These are phyloP conservation scores for Papilio gigon DNA, from an alignment of 2,888 invertebrate species.

Conservation along the genomic window DNA sequence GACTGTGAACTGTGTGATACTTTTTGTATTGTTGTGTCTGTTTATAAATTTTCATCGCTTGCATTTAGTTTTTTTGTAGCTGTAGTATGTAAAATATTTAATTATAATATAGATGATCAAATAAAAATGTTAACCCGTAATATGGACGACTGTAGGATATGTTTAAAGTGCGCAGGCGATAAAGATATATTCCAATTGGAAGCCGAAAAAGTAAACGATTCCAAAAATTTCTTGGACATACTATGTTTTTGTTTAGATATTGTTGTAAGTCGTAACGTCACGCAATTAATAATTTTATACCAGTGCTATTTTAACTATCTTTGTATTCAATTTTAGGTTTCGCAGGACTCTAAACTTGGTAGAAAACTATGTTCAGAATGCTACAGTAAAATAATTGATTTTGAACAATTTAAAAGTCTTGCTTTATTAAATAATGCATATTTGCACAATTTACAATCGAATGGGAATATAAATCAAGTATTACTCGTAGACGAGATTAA, in stretches of 20 bases:
- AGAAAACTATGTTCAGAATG: conserved; percentile 67
- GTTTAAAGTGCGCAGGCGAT: conserved; percentile 53
- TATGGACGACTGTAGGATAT: conserved; percentile 57
- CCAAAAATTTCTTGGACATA: conserved; percentile 54
- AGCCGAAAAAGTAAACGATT: conserved; percentile 46
- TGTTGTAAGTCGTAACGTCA: conserved; percentile 53
- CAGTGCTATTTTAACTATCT: not conserved
- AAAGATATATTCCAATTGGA: conserved; percentile 57
- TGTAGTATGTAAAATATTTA: not conserved
- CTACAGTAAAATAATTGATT: conserved; percentile 60
- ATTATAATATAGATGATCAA: not conserved
- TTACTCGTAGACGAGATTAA: conserved; percentile 43
- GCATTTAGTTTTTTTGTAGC: not conserved
- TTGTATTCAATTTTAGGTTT: conserved; percentile 53
- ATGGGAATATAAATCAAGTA: conserved; percentile 47
- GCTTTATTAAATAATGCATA: conserved; percentile 63
- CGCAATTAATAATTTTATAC: not conserved
- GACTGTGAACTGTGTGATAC: not conserved
- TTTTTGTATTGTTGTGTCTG: not conserved
- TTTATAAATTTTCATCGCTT: not conserved
- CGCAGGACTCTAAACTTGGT: conserved; percentile 53
- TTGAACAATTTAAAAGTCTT: conserved; percentile 64
- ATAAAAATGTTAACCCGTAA: not conserved
- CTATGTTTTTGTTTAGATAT: conserved; percentile 66
- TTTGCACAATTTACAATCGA: conserved; percentile 49